Percentiles rank a stretch among this genome's conserved stretches.
These are phyloP conservation scores for Carabus problematicus DNA, from an alignment of 2,888 invertebrate species.

Conservation along the genomic window DNA sequence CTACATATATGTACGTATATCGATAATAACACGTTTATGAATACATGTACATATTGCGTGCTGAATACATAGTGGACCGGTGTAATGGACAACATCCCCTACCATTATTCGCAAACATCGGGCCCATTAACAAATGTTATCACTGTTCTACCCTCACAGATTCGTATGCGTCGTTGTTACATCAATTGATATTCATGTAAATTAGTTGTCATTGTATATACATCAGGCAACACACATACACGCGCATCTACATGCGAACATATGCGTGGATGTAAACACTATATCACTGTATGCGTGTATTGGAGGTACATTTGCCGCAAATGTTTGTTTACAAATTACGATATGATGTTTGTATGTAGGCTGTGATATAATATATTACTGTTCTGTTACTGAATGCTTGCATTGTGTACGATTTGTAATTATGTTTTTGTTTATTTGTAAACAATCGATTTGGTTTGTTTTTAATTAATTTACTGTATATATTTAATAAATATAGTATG, in stretches of 20 bases:
- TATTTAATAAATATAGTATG: no score
- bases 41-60: slow-evolving; percentile 4
- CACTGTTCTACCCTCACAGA: not conserved
- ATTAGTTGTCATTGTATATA: slow-evolving; percentile 33
- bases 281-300: not conserved
- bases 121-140: slow-evolving; percentile 9
- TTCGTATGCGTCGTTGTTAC: not conserved
- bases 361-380: not conserved
- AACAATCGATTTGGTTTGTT: no score
- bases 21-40: not conserved
- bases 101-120: not conserved
- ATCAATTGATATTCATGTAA: slow-evolving; percentile 30
- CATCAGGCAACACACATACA: not conserved
- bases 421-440: no score
- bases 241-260: not conserved
- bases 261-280: not conserved
- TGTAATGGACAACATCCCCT: not conserved
- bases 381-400: not conserved
- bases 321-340: slow-evolving; percentile 24
- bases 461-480: no score
- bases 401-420: no score
- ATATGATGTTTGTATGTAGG: slow-evolving; percentile 10
- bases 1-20: not conserved
- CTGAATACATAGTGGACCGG: not conserved
- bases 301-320: slow-evolving; percentile 21